These are phyloP conservation scores for Phyllotreta striolata DNA, from an alignment of 2,888 invertebrate genomes.

Conservation along the genomic window DNA sequence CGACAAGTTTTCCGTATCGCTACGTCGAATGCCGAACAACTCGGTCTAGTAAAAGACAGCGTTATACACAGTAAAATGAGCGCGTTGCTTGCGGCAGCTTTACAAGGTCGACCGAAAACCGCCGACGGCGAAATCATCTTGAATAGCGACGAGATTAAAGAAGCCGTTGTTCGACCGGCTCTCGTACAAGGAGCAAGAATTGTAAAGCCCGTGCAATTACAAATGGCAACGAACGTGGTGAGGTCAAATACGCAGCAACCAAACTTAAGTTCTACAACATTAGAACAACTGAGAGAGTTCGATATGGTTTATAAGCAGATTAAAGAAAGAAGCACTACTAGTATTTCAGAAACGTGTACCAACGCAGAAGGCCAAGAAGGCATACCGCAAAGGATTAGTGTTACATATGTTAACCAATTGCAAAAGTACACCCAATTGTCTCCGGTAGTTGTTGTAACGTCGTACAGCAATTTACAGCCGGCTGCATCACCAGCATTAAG, in stretches of 20 bases:
- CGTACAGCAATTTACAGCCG: slow-evolving; percentile 63
- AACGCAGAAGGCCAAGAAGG: slow-evolving; percentile 51
- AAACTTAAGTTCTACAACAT: slow-evolving; percentile 77
- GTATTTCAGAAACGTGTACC: slow-evolving; percentile 46
- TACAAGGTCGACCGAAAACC: slow-evolving; percentile 58
- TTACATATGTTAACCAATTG: slow-evolving; percentile 65
- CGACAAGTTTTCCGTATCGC: slow-evolving; percentile 60
- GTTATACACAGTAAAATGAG: slow-evolving; percentile 63
- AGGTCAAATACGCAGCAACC: slow-evolving; percentile 66
- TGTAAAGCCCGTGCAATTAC: slow-evolving; percentile 64
- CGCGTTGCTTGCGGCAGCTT: slow-evolving; percentile 61
- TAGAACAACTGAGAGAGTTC: slow-evolving; percentile 81
- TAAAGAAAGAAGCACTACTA: slow-evolving; percentile 76
- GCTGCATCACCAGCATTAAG: slow-evolving; percentile 66
- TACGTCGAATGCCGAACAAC: slow-evolving; percentile 58
- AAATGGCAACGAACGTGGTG: slow-evolving; percentile 70
- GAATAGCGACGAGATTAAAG: slow-evolving; percentile 42
- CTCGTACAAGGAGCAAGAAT: slow-evolving; percentile 68
- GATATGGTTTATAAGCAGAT: slow-evolving; percentile 84
- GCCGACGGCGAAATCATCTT: slow-evolving; percentile 47
- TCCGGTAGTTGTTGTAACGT: slow-evolving; percentile 67
- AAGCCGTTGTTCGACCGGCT: slow-evolving; percentile 60
- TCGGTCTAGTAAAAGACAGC: slow-evolving; percentile 60
- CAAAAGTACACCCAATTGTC: slow-evolving; percentile 62
- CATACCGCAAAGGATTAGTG: slow-evolving; percentile 62